Conservation (phyloP, 53 echinoderm and acorn worm genomes). For the Temnopleurus reevesii region DNA sequence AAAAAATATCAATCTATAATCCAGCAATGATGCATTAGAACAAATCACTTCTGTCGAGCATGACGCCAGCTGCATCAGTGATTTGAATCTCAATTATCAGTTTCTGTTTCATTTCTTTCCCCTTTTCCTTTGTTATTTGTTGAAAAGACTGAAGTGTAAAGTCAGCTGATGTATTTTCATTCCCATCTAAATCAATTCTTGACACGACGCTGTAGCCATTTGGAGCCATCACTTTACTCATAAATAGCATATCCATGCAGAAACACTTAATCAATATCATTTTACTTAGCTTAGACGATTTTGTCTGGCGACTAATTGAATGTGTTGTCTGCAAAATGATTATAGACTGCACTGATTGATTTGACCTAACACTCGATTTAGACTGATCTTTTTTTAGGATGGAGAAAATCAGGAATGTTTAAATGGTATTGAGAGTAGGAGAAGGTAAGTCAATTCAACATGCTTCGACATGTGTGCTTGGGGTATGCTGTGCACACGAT, state of each 20-base stretch:
- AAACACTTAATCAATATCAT: not conserved
- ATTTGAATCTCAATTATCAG: too few species aligned
- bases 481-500: not conserved
- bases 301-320: constrained; percentile 3
- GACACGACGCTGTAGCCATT: not conserved
- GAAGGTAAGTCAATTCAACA: too few species aligned
- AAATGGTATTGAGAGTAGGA: not conserved
- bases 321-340: not conserved
- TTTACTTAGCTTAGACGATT: not conserved
- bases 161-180: not conserved
- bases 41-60: too few species aligned
- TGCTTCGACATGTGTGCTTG: too few species aligned
- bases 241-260: not conserved
- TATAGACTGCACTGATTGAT: not conserved
- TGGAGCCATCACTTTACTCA: not conserved
- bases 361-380: not conserved
- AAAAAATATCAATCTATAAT: not conserved
- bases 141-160: too few species aligned
- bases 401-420: not conserved
- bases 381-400: not conserved
- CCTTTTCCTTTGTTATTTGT: too few species aligned
- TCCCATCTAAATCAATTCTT: not conserved
- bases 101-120: not conserved
- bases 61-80: constrained; percentile 14
- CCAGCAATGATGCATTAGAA: too few species aligned